A percentile compares a stretch with the other conserved stretches of the same genome.
Conservation (phyloP, 2,888 invertebrate species). For the Drosophila mulleri region DNA sequence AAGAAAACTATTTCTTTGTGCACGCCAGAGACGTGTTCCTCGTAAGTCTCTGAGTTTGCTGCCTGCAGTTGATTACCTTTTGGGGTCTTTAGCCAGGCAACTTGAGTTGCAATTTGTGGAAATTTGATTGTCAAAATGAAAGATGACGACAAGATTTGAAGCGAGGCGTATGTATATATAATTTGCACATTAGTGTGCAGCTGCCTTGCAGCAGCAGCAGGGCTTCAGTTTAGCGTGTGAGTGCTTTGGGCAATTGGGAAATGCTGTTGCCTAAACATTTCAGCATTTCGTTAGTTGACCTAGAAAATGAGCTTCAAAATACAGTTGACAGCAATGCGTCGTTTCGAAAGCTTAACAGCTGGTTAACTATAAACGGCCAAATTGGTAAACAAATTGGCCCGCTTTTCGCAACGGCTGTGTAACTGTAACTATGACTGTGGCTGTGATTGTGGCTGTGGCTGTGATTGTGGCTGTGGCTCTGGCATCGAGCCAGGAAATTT, state of each 20-base stretch:
- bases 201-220: constrained; percentile 8
- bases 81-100: constrained; percentile 55
- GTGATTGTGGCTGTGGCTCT: constrained; percentile 9
- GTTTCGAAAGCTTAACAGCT: constrained; percentile 45
- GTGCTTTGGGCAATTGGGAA: constrained; percentile 31
- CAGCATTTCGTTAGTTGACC: constrained; percentile 47
- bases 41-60: constrained; percentile 9
- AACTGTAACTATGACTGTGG: constrained; percentile 32
- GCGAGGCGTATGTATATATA: constrained; percentile 25
- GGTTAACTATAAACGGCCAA: constrained; percentile 21
- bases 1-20: constrained; percentile 18
- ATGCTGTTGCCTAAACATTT: constrained; percentile 27
- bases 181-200: constrained; percentile 69
- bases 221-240: neutral
- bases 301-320: constrained; percentile 57
- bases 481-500: constrained; percentile 69
- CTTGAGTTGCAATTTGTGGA: constrained; percentile 65
- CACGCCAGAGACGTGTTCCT: constrained; percentile 13
- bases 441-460: constrained; percentile 26
- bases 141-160: constrained; percentile 35
- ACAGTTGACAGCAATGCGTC: constrained; percentile 25
- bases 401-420: constrained; percentile 50
- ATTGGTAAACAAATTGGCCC: constrained; percentile 58
- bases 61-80: constrained; percentile 47
- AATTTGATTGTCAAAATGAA: constrained; percentile 71